Evolutionary conservation across 2,113 vertebrate genomes (phyloP).

Genomic region (Aptenodytes forsteri): DNA sequence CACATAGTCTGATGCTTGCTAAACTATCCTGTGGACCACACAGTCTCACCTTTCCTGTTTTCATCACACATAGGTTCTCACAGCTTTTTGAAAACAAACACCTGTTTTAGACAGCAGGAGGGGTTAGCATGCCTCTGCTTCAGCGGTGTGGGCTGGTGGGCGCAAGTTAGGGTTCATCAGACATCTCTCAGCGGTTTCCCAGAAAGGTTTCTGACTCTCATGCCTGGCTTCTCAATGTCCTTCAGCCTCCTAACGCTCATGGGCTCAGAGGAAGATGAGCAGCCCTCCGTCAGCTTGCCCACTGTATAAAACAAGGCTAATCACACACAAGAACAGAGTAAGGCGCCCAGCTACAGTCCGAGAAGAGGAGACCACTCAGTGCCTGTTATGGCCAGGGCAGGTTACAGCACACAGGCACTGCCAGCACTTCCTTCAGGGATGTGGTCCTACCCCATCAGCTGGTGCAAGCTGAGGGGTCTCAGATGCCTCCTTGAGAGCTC

Average conservation of each 20-base stretch:
- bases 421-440: background rate
- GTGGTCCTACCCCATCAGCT: fast-evolving
- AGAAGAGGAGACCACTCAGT: background rate
- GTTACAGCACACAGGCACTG: background rate
- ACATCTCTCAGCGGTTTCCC: background rate
- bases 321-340: background rate
- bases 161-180: background rate
- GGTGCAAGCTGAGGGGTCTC: background rate
- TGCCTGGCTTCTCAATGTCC: background rate
- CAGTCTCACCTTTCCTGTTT: too few species aligned
- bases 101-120: background rate
- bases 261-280: background rate
- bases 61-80: background rate
- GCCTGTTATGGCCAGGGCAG: background rate
- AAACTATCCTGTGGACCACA: background rate
- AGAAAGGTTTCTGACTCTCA: background rate
- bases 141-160: background rate
- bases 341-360: fast-evolving
- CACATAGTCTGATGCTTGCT: too few species aligned
- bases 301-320: background rate
- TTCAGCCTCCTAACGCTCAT: too few species aligned
- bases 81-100: background rate
- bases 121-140: background rate
- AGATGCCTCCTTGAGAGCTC: background rate
- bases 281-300: background rate